phyloP scores from a whole-genome alignment of 2,113 vertebrate genomes.

The Oenanthe melanoleuca region DNA sequence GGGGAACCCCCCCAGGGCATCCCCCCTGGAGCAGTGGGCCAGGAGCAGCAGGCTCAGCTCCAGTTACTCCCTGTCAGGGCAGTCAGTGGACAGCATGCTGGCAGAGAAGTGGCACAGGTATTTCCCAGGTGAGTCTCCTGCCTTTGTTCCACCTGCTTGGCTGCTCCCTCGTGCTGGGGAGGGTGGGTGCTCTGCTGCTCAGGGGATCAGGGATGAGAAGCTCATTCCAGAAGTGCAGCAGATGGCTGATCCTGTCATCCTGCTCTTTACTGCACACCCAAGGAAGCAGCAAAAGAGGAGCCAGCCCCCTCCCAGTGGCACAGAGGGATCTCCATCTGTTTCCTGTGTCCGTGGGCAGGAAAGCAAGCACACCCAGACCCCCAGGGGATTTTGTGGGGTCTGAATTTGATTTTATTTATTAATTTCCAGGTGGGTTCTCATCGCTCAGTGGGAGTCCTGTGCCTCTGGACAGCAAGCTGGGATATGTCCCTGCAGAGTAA shows the following conservation, averaged over 20 bases:
- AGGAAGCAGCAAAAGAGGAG: background rate
- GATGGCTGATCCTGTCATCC: background rate
- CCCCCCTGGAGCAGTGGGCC: slow-evolving; percentile 46
- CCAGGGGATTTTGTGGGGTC: fast-evolving
- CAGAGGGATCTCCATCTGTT: fast-evolving
- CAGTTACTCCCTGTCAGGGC: background rate
- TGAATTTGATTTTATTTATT: background rate
- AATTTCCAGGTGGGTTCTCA: slow-evolving; percentile 58
- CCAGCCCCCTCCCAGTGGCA: background rate
- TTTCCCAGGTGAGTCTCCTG: slow-evolving; percentile 78
- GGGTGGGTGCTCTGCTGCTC: background rate
- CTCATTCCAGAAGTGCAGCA: background rate
- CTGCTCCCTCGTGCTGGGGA: background rate
- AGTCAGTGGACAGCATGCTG: slow-evolving; percentile 72
- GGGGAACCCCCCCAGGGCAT: background rate
- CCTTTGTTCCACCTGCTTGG: background rate
- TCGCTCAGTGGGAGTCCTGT: background rate
- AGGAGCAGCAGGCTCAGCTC: slow-evolving; percentile 45
- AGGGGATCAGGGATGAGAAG: background rate
- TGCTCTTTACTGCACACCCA: fast-evolving
- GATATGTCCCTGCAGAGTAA: slow-evolving; percentile 74
- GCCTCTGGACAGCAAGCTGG: slow-evolving; percentile 62
- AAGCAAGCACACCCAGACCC: background rate
- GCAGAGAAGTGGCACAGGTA: slow-evolving; percentile 83
- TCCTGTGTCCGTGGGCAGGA: background rate